Conservation (phyloP, 2,797 vertebrate species). For the Poeciliopsis infans region DNA sequence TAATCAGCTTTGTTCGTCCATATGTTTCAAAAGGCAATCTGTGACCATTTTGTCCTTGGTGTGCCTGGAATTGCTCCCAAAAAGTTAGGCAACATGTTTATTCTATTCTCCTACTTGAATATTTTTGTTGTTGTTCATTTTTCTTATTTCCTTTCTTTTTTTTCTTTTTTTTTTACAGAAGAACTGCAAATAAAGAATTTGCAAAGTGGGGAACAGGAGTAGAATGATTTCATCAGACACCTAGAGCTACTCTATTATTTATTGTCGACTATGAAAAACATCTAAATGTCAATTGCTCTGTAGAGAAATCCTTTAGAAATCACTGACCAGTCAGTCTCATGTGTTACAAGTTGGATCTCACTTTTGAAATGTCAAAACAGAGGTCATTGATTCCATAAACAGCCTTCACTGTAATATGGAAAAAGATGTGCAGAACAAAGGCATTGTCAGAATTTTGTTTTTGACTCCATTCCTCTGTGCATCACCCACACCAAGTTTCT, state of each 20-base stretch:
- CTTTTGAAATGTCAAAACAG: conserved; percentile 57
- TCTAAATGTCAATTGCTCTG: conserved; percentile 60
- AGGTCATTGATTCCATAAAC: conserved; percentile 50
- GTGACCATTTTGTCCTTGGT: conserved; percentile 36
- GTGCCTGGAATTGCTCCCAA: conserved; percentile 21
- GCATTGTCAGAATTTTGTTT: conserved; percentile 39
- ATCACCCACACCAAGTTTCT: conserved; percentile 24
- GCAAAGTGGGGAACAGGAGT: neutral
- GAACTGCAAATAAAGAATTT: conserved; percentile 15
- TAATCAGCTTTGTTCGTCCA: conserved; percentile 57
- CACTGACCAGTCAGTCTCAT: conserved; percentile 31
- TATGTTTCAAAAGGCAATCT: conserved; percentile 46
- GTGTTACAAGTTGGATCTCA: conserved; percentile 54
- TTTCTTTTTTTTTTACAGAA: conserved; percentile 26
- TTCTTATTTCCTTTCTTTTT: neutral
- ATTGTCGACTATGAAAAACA: conserved; percentile 29
- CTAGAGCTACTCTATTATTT: conserved; percentile 18
- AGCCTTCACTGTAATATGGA: conserved; percentile 56
- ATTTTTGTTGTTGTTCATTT: neutral
- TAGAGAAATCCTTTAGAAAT: conserved; percentile 34
- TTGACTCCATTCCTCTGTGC: conserved; percentile 37
- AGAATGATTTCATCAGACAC: conserved; percentile 9
- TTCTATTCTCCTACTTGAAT: neutral
- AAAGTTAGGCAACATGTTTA: conserved; percentile 40
- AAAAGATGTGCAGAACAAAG: conserved; percentile 32